Percentiles rank a stretch among this genome's conserved stretches.
Conservation (phyloP, 2,888 invertebrate genomes). For the Caradrina clavipalpis region DNA sequence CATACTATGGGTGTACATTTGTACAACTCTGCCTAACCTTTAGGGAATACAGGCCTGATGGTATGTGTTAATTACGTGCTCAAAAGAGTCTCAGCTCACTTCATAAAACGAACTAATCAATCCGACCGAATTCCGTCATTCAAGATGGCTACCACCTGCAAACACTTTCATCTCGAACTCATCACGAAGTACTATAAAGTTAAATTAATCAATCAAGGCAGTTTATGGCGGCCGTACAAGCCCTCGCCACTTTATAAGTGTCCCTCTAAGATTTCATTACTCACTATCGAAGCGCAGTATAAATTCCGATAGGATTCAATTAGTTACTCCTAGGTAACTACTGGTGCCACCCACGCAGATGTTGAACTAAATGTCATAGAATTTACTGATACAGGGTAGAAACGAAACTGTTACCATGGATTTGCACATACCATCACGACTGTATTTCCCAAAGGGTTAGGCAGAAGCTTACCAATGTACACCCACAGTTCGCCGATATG, state of each 20-base stretch:
- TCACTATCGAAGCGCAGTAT: constrained; percentile 58
- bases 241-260: constrained; percentile 60
- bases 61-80: neutral
- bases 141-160: constrained; percentile 57
- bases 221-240: constrained; percentile 54
- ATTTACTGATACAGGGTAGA: neutral
- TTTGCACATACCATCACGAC: no score
- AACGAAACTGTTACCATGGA: no score
- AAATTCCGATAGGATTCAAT: constrained; percentile 60
- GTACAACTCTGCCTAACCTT: no score
- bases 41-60: no score
- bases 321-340: constrained; percentile 23
- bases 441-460: no score
- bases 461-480: no score
- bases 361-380: neutral
- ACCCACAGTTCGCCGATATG: no score
- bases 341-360: constrained; percentile 4
- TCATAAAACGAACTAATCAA: constrained; percentile 40
- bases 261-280: constrained; percentile 61
- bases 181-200: constrained; percentile 64
- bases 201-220: constrained; percentile 65
- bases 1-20: no score
- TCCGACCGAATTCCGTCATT: constrained; percentile 15
- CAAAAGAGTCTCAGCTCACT: constrained; percentile 6
- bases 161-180: constrained; percentile 61